Evolutionary conservation across 2,888 invertebrate species (phyloP), one percentile per base, ranked within the genome.

Genomic region (Aleiodes alternator): DNA sequence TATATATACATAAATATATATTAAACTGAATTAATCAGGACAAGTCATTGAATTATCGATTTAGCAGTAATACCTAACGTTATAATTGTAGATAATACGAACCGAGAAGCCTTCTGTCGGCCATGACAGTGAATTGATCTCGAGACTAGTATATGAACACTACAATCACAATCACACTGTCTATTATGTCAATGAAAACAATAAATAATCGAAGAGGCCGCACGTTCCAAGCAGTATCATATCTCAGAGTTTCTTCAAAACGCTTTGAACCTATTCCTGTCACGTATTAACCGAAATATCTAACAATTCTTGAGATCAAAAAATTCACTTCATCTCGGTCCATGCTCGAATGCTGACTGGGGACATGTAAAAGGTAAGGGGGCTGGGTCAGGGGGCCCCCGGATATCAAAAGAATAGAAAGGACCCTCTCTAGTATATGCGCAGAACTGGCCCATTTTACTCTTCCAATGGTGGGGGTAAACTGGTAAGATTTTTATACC

Each of bases 321-420:
- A 38, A 64, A 55, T 66, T 61, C n/a, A 48, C 43, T 75, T 50
- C 76, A 76, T 83, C 48, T 86, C 82, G 86, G 85, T 86, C 85
- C 88, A 88, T 88, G 88, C 84, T 86, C 85, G 86, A 86, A 87
- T 86, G 87, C 85, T 87, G 88, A 89, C 89, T 89, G 88, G 84
- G 80, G 79, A 66, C 73, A 72, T 76, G 78, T 75, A 73, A 73
- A 79, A 75, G 72, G 79, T 78, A 80, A 79, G 23, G 23, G 23
- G 23, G 23, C 23, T 23, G 23, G 23, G 23, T 23, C 23, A 23
- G 23, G 83, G 84, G 80, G 82, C 80, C 86, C 84, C 85, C 83
- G 87, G 86, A 87, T 87, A 88, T 88, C 87, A 87, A 83, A 87
- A 86, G 89, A 89, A 89, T 88, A 86, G 88, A 88, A 87, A 86